Evolutionary conservation across 1,140 invertebrate species (phyloP).

Genomic region (Tetragnatha versicolor): DNA sequence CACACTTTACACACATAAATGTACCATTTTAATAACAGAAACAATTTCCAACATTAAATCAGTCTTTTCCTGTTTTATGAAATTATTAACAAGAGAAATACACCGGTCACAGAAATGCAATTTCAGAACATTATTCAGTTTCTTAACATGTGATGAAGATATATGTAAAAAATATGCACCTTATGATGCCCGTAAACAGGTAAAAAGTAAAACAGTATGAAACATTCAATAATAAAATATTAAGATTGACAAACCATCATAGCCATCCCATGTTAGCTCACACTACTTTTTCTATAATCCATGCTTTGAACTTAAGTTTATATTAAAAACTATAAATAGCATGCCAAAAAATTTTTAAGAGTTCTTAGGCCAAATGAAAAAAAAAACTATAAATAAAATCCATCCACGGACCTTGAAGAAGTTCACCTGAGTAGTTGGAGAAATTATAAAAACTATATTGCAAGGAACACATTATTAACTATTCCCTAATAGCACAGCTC

Average conservation of each 20-base stretch:
- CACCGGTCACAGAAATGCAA: constrained; percentile 8
- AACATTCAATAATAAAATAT: constrained; percentile 32
- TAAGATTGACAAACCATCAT: constrained; percentile 9
- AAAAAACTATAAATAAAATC: no score
- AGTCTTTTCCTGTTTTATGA: background rate
- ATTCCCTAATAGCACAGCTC: no score
- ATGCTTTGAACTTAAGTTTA: constrained; percentile 8
- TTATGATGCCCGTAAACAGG: constrained; percentile 19
- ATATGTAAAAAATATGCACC: constrained; percentile 24
- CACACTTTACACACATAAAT: background rate
- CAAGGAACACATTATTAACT: no score
- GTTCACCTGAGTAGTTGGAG: no score
- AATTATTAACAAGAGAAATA: background rate
- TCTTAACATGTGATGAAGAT: background rate
- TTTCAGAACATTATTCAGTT: background rate
- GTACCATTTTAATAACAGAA: constrained; percentile 6
- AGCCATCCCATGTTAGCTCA: constrained; percentile 7
- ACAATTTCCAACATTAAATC: constrained; percentile 2
- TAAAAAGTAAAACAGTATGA: constrained; percentile 32
- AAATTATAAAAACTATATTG: no score
- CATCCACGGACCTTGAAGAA: no score
- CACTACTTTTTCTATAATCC: constrained; percentile 21
- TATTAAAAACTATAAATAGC: constrained; percentile 11
- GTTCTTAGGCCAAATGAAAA: no score
- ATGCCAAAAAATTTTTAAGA: constrained; percentile 26